Evolutionary conservation across 2,888 invertebrate genomes (phyloP).

Genomic region (Pachycephus smyrnensis): DNA sequence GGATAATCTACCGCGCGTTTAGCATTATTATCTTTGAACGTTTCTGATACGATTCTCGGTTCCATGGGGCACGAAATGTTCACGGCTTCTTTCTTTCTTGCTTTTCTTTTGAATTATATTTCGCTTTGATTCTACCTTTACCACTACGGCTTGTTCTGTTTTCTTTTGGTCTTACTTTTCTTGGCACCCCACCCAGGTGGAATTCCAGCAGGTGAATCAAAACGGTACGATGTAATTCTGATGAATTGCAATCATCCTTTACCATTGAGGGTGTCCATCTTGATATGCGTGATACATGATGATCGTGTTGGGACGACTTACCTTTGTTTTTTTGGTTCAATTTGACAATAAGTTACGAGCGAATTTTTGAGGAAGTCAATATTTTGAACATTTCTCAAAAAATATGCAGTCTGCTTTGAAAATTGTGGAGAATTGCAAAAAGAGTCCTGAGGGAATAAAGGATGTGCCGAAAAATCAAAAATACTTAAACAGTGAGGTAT

Average conservation of each 20-base stretch:
- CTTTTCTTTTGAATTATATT: background rate
- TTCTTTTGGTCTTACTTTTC: background rate
- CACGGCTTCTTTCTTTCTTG: conserved; percentile 5
- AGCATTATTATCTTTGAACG: conserved; percentile 36
- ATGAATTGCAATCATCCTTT: conserved; percentile 3
- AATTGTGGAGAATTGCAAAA: background rate
- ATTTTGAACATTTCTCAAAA: background rate
- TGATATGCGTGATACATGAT: background rate
- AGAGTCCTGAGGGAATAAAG: background rate
- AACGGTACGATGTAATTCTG: conserved; percentile 10
- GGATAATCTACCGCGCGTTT: conserved; percentile 25
- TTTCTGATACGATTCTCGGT: conserved; percentile 34
- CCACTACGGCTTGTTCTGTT: background rate
- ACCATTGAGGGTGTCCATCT: background rate
- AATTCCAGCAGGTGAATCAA: background rate
- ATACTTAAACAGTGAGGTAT: background rate
- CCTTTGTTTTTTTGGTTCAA: background rate
- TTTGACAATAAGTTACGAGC: background rate
- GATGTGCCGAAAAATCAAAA: background rate
- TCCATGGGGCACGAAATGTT: conserved; percentile 35
- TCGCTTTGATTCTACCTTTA: background rate
- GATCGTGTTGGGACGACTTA: background rate
- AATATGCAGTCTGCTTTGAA: background rate
- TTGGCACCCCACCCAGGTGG: background rate
- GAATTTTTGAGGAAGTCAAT: background rate